Evolutionary conservation across 2,797 vertebrate genomes (phyloP).

Genomic region (Ctenopoma multispine): DNA sequence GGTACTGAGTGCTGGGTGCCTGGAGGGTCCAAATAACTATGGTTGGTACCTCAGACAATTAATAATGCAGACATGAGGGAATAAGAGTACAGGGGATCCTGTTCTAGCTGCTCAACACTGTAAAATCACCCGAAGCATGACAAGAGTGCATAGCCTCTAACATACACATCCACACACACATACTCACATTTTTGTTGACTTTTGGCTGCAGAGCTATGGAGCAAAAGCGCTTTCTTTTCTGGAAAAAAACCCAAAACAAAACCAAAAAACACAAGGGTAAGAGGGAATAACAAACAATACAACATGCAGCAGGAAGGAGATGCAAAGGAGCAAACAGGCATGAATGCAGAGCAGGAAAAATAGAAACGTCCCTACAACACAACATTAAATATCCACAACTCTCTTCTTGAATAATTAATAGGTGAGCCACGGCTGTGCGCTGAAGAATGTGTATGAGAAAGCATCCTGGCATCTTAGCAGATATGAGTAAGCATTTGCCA

Average conservation of each 20-base stretch:
- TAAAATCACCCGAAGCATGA: constrained; percentile 70
- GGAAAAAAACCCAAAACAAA: neutral
- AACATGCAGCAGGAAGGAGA: constrained; percentile 29
- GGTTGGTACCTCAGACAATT: constrained; percentile 73
- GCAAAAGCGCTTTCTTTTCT: constrained; percentile 27
- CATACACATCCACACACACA: constrained; percentile 25
- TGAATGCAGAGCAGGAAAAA: constrained; percentile 33
- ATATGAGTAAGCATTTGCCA: constrained; percentile 77
- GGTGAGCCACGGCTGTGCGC: constrained; percentile 49
- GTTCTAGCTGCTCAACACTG: constrained; percentile 52
- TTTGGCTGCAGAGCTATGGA: constrained; percentile 32
- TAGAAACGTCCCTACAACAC: constrained; percentile 60
- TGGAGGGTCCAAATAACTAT: constrained; percentile 69
- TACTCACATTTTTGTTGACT: constrained; percentile 29
- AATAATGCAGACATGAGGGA: constrained; percentile 78
- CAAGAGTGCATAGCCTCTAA: constrained; percentile 27
- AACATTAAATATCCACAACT: constrained; percentile 81
- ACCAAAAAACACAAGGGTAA: constrained; percentile 18
- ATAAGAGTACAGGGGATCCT: constrained; percentile 68
- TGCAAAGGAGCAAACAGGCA: constrained; percentile 34
- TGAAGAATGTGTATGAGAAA: constrained; percentile 68
- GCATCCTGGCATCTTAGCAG: constrained; percentile 76
- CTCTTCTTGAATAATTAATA: constrained; percentile 79
- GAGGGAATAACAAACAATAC: constrained; percentile 38
- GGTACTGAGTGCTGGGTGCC: constrained; percentile 58